These are phyloP conservation scores for Smutsia gigantea DNA, from an alignment of 2,797 vertebrate species.

Conservation along the genomic window DNA sequence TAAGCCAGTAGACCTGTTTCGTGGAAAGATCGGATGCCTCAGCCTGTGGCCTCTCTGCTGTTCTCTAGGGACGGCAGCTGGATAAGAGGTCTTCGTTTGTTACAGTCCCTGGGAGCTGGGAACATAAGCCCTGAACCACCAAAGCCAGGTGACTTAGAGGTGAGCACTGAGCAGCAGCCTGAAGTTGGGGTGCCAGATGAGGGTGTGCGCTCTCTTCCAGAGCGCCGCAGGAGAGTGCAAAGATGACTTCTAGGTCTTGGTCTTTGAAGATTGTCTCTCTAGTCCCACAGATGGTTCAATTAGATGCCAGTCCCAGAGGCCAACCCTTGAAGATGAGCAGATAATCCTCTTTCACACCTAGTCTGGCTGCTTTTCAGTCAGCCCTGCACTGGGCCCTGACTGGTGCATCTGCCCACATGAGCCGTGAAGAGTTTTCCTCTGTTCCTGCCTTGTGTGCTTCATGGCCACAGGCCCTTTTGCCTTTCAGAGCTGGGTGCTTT, in stretches of 20 bases:
- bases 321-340: not conserved
- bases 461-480: not conserved
- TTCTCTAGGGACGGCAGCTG: not conserved
- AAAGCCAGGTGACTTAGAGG: not conserved
- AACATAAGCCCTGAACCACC: not conserved
- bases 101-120: not conserved
- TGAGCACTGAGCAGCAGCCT: not conserved
- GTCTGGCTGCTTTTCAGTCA: not conserved
- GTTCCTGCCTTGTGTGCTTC: not conserved
- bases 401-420: too few species aligned
- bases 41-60: not conserved
- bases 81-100: not conserved
- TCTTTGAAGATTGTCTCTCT: not conserved
- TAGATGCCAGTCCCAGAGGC: not conserved
- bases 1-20: not conserved
- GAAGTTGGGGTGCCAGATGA: not conserved
- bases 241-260: not conserved
- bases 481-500: not conserved
- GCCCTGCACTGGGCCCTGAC: not conserved
- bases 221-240: not conserved
- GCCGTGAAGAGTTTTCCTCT: not conserved
- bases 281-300: not conserved
- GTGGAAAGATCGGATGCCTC: not conserved
- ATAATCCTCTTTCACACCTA: not conserved
- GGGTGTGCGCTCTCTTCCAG: not conserved